phyloP scores from a whole-genome alignment of 2,888 invertebrate genomes.

The Teleogryllus oceanicus region DNA sequence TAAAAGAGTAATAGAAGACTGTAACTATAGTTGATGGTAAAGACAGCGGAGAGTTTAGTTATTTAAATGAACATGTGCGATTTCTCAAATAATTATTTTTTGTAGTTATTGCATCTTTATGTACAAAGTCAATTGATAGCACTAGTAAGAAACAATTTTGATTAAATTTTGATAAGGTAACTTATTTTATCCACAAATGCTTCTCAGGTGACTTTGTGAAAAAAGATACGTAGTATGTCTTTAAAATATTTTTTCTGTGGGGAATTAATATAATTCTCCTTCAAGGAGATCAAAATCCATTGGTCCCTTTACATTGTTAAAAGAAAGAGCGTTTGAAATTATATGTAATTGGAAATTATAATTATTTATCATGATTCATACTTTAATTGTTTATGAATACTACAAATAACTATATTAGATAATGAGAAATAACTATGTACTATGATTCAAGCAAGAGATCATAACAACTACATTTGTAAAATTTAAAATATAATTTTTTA shows the following conservation, averaged over 20 bases:
- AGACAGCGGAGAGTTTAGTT: background rate
- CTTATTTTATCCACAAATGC: background rate
- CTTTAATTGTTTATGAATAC: background rate
- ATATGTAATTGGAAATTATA: background rate
- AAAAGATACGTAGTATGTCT: background rate
- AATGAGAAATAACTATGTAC: background rate
- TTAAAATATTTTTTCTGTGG: background rate
- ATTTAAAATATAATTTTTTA: background rate
- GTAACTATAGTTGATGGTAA: background rate
- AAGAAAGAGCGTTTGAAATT: background rate
- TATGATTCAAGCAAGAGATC: background rate
- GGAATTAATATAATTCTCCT: background rate
- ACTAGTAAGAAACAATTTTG: background rate
- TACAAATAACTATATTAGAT: background rate
- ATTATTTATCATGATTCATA: background rate
- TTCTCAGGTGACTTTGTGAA: background rate
- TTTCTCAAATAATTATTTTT: background rate
- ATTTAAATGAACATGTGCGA: background rate
- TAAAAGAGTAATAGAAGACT: background rate
- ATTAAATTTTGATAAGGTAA: background rate
- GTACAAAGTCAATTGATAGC: background rate
- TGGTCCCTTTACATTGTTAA: conserved; percentile 18
- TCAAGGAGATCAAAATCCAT: conserved; percentile 2
- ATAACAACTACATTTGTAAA: background rate
- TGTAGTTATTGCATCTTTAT: background rate